Conservation (phyloP, 2,888 invertebrate species). For the Epirrhoe tristata region DNA sequence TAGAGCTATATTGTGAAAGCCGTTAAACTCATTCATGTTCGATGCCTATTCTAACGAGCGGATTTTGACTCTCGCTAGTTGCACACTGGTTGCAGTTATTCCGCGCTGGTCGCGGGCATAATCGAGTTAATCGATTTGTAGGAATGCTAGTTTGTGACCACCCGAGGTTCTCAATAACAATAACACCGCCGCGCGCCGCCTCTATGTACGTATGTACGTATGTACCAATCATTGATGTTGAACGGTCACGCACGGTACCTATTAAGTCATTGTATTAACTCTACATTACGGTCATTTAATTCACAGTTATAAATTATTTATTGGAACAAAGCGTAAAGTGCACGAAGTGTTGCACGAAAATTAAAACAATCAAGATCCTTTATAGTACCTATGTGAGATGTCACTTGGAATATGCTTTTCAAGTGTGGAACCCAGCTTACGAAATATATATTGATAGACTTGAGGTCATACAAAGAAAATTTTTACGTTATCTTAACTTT, state of each 20-base stretch:
- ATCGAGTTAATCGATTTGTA: constrained; percentile 19
- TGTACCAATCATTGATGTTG: not conserved
- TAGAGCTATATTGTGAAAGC: no score
- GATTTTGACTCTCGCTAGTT: not conserved
- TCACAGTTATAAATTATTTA: not conserved
- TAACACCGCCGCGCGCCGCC: not conserved
- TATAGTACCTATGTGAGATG: no score
- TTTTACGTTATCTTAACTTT: no score
- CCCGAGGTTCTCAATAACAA: not conserved
- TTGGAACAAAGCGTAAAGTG: no score
- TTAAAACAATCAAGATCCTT: no score
- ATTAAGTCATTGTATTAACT: not conserved
- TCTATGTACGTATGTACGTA: no score
- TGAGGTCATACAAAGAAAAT: no score
- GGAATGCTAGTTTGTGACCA: not conserved
- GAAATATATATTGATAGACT: no score
- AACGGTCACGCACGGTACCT: not conserved
- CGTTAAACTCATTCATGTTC: constrained; percentile 1
- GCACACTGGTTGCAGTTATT: not conserved
- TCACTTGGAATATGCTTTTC: no score
- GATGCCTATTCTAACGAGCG: not conserved
- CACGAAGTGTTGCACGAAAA: no score
- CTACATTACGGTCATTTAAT: not conserved
- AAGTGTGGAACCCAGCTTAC: no score
- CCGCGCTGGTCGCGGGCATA: not conserved